Base-by-base conservation (phyloP, 2,888 invertebrate genomes). In the Dicranocentrus wangi region DNA sequence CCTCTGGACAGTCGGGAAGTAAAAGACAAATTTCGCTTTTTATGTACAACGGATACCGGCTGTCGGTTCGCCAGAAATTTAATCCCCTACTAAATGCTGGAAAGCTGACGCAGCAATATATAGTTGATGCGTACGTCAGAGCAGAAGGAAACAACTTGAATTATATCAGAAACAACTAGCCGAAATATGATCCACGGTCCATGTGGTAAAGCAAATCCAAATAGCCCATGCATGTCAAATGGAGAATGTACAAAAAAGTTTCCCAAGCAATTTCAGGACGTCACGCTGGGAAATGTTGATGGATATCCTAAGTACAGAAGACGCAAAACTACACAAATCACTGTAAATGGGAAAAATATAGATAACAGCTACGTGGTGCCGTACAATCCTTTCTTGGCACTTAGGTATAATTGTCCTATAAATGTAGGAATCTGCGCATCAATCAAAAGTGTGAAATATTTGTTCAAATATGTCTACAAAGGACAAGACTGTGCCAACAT, bases 361-460 rank as follows among this genome's bases (percentile, higher is more conserved):
- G 87, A 88, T 77, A 89, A 89, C 82, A 65, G 87, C 25, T 87
- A 85, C 85, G 87, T 89, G 3, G 88, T 89, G 7, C 89, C 89
- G 0, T 88, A 88, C 83, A 88, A 88, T 80, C 87, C 87, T 1
- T 87, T 82, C 70, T 73, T 89, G 17, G 72, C 77, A 3, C 65
- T 82, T 55, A 88, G 86, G 66, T 89, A 85, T 84, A 85, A 88
- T 71, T 83, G 84, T 17, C 89, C 89, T 81, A 88, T 89, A 42
- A 89, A 89, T 85, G 87, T 89, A 0, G 88, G 89, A 86, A 81
- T 81, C 17, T 85, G 82, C 27, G 70, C 80, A 5, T 69, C 83
- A 3, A 63, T 85, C 0, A 55, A 76, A 47, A 76, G 79, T 19
- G 82, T 86, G 1, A 86, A 86, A 68, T 87, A 87, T 69, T 47